phyloP scores from a whole-genome alignment of 2,888 invertebrate genomes.

The Drosophila vallismaia region DNA sequence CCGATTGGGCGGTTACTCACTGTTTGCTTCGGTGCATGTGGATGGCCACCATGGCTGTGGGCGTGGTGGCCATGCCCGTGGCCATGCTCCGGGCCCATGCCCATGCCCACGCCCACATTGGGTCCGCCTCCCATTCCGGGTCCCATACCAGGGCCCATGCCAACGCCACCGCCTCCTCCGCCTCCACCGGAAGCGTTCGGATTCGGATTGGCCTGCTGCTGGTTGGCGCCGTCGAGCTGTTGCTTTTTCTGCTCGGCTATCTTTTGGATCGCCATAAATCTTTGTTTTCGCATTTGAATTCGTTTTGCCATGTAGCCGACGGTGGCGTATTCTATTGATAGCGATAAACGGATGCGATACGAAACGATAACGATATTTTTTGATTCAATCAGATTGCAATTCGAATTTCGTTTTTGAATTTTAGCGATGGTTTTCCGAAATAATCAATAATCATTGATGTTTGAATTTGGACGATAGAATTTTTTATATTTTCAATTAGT shows the following conservation, averaged over 20 bases:
- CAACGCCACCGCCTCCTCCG: conserved; percentile 32
- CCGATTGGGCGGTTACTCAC: conserved; percentile 85
- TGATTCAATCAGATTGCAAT: conserved; percentile 22
- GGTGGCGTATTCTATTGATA: conserved; percentile 94
- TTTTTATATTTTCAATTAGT: too few relatives aligned
- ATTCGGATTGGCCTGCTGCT: conserved; percentile 92
- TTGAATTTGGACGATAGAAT: conserved; percentile 2
- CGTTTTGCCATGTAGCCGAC: conserved; percentile 99
- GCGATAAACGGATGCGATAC: conserved; percentile 63
- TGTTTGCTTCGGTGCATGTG: conserved; percentile 85
- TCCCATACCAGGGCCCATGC: conserved; percentile 75
- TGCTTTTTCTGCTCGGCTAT: conserved; percentile 96
- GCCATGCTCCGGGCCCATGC: conserved; percentile 83
- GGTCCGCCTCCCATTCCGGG: conserved; percentile 52
- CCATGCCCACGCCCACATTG: conserved; percentile 48
- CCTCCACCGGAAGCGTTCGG: conserved; percentile 84
- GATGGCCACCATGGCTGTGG: conserved; percentile 85
- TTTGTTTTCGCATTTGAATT: conserved; percentile 97
- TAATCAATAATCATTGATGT: conserved; percentile 6
- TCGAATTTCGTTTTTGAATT: conserved; percentile 25
- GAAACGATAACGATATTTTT: conserved; percentile 61
- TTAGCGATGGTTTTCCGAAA: conserved; percentile 8
- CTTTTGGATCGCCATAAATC: conserved; percentile 95
- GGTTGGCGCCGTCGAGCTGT: conserved; percentile 89
- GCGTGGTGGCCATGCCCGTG: conserved; percentile 85